phyloP scores from a whole-genome alignment of 2,797 vertebrate genomes.

The Peromyscus nudipes region DNA sequence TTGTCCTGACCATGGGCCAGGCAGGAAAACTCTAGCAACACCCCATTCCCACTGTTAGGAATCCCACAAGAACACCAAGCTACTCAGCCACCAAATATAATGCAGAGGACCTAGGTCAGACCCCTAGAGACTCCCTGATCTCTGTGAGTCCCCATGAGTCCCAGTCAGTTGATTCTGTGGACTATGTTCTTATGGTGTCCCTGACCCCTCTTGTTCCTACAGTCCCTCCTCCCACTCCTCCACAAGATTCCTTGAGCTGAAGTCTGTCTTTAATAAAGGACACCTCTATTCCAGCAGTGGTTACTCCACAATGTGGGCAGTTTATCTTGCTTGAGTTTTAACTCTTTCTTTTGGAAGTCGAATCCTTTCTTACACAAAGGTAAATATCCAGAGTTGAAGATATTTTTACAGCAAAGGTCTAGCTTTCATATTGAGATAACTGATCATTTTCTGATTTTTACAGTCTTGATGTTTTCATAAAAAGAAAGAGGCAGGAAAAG shows the following conservation, averaged over 20 bases:
- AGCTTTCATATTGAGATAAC: conserved; percentile 60
- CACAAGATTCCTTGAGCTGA: neutral
- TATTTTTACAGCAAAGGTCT: conserved; percentile 65
- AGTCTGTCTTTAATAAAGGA: neutral
- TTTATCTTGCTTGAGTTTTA: conserved; percentile 66
- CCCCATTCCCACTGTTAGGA: neutral
- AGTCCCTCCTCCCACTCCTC: neutral
- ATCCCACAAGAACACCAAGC: neutral
- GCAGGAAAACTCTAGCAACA: too few relatives aligned
- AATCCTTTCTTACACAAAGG: conserved; percentile 31
- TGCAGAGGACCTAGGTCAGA: neutral
- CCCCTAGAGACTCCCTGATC: neutral
- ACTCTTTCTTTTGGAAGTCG: conserved; percentile 70
- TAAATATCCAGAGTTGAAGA: conserved; percentile 25
- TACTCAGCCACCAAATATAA: neutral
- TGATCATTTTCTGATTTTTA: conserved; percentile 70
- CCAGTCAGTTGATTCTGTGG: neutral
- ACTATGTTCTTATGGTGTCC: neutral
- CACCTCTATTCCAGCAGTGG: neutral
- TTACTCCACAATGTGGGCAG: too few relatives aligned
- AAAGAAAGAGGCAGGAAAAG: conserved; percentile 68
- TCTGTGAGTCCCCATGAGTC: neutral
- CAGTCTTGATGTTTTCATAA: conserved; percentile 25
- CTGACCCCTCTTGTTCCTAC: neutral
- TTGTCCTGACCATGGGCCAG: too few relatives aligned